phyloP scores from a whole-genome alignment of 2,113 vertebrate species.

The Caranx ignobilis region DNA sequence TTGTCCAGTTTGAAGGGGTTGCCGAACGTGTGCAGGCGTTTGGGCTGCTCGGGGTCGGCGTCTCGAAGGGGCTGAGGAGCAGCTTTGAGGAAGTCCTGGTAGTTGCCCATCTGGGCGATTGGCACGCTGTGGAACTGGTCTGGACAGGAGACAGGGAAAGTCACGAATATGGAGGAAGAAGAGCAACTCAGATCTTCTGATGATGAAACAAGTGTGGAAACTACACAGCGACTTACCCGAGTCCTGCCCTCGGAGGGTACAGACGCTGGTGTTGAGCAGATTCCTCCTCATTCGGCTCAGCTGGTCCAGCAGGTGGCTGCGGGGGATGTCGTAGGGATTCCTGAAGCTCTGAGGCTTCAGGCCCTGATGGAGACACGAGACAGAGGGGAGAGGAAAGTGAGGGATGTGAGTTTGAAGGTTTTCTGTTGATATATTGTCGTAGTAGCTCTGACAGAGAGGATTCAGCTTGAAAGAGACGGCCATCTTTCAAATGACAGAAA shows the following conservation, averaged over 20 bases:
- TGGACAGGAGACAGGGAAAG: constrained; percentile 51
- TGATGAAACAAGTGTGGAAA: not conserved
- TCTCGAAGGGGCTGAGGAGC: constrained; percentile 94
- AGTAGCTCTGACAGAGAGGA: not conserved
- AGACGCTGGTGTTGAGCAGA: constrained; percentile 91
- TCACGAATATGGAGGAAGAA: not conserved
- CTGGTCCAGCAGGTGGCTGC: constrained; percentile 95
- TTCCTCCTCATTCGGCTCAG: constrained; percentile 97
- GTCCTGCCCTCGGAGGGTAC: constrained; percentile 91
- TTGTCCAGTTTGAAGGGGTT: constrained; percentile 99
- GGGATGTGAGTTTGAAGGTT: not conserved
- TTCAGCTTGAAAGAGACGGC: not conserved
- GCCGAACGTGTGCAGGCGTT: constrained; percentile 95
- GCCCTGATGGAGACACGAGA: constrained; percentile 79
- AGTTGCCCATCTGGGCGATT: constrained; percentile 98
- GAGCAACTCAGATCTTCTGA: too few species aligned
- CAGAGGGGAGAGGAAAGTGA: not conserved
- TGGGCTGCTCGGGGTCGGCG: constrained; percentile 96
- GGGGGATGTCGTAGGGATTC: constrained; percentile 97
- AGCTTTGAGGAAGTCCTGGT: constrained; percentile 96
- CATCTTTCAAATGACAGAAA: not conserved
- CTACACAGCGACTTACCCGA: constrained; percentile 82
- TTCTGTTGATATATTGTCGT: constrained; percentile 2
- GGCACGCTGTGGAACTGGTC: constrained; percentile 97
- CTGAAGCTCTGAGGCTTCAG: constrained; percentile 96